Evolutionary conservation across 53 echinoderm and acorn worm species (phyloP), one percentile per base, ranked within the genome.

Genomic region (Antedon mediterranea): DNA sequence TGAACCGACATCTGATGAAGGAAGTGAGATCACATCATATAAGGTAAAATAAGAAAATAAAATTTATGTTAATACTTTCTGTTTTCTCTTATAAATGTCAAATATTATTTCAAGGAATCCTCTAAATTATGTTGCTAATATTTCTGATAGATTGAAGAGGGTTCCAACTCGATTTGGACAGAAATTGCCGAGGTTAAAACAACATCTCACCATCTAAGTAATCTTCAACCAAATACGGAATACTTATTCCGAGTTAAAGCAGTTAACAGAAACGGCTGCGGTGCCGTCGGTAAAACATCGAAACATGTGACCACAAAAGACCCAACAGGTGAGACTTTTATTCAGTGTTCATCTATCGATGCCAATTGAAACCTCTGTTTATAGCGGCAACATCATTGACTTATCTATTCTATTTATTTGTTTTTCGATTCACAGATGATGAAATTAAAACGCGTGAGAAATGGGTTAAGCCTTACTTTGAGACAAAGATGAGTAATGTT

Each of bases 21-120:
- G 97, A 31, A 83, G 81, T 72, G 89, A 88, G 4, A 80, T 97
- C 84, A 92, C 88, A 0, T 88, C 90, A 7, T 97, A 97, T 81
- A 80, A 86, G 78, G 85, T 97, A 18, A 18, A n/a, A n/a, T n/a
- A n/a, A n/a, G n/a, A n/a, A n/a, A n/a, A n/a, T n/a, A n/a, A n/a
- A n/a, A n/a, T n/a, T n/a, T n/a, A n/a, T n/a, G n/a, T n/a, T n/a
- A n/a, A n/a, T n/a, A n/a, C n/a, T n/a, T n/a, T n/a, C n/a, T n/a
- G n/a, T n/a, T n/a, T n/a, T n/a, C n/a, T n/a, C n/a, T n/a, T n/a
- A n/a, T n/a, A n/a, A n/a, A n/a, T n/a, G 37, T 6, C 37, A 4
- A 37, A 37, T 11, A 37, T 37, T 37, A 37, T 37, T 37, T 37
- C 11, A 37, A 37, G 4, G 37, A 4, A 37, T 4, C 37, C n/a